Percentiles rank a stretch among this genome's conserved stretches.
Conservation (phyloP, 37 sponge, comb jelly and placozoan genomes). For the Aphrocallistes beatrix region DNA sequence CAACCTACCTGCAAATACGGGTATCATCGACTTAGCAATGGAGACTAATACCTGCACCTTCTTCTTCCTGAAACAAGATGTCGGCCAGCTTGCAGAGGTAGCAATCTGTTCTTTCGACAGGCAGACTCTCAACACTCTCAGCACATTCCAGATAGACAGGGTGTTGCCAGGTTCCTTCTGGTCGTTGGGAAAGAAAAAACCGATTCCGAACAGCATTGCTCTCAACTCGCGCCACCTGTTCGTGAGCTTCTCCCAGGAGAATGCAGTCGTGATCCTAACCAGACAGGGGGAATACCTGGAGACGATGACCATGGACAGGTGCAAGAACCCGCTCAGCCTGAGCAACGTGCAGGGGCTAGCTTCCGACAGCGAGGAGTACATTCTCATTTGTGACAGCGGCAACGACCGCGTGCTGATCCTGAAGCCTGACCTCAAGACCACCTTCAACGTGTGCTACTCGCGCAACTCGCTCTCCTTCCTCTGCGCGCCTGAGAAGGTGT, state of each 20-base stretch:
- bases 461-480: neutral
- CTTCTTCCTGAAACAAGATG: neutral
- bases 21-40: neutral
- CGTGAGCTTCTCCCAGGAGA: neutral
- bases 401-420: neutral
- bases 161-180: neutral
- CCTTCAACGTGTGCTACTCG: neutral
- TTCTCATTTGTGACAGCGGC: neutral
- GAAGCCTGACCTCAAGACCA: neutral
- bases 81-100: neutral
- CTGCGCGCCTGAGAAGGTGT: neutral
- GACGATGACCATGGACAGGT: neutral
- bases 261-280: neutral
- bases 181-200: neutral
- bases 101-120: neutral
- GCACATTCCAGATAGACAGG: neutral
- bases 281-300: neutral
- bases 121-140: neutral
- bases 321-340: neutral
- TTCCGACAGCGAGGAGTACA: neutral
- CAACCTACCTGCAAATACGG: neutral
- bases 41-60: neutral
- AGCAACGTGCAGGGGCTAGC: neutral
- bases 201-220: neutral
- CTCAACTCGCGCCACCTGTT: slow-evolving; percentile 2